Evolutionary conservation across 2,888 invertebrate species (phyloP).

Genomic region (Drosophila putrida): DNA sequence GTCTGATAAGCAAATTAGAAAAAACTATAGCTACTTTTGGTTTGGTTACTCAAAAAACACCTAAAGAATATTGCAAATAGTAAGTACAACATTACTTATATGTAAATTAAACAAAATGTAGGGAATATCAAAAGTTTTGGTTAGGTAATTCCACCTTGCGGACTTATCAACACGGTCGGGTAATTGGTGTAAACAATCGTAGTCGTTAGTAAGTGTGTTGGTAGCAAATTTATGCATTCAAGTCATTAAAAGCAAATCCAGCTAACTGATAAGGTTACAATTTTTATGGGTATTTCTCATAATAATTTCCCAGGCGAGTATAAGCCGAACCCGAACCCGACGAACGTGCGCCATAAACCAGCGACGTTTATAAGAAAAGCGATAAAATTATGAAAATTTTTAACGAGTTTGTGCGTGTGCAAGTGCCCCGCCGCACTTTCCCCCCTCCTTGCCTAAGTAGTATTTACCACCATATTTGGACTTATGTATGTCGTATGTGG

Average conservation of each 20-base stretch:
- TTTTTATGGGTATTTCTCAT: constrained; percentile 76
- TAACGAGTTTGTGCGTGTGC: constrained; percentile 47
- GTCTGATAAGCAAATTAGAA: constrained; percentile 6
- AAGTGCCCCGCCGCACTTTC: constrained; percentile 6
- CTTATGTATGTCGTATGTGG: constrained; percentile 60
- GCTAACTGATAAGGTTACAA: constrained; percentile 47
- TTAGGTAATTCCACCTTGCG: constrained; percentile 51
- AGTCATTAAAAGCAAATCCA: constrained; percentile 68
- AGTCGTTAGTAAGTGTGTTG: constrained; percentile 16
- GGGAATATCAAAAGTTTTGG: constrained; percentile 27
- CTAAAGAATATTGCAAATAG: not conserved
- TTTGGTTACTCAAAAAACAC: not conserved
- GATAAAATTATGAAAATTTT: constrained; percentile 81
- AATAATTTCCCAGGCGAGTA: constrained; percentile 60
- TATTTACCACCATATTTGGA: constrained; percentile 38
- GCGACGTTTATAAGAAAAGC: constrained; percentile 74
- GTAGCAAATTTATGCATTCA: constrained; percentile 75
- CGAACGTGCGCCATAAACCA: constrained; percentile 60
- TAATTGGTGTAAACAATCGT: constrained; percentile 11
- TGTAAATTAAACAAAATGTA: constrained; percentile 4
- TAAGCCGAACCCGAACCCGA: constrained; percentile 13
- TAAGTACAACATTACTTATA: constrained; percentile 11
- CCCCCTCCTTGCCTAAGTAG: not conserved
- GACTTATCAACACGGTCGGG: constrained; percentile 61
- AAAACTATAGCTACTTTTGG: not conserved